phyloP scores from a whole-genome alignment of 2,797 vertebrate genomes.

The Tachyglossus aculeatus region DNA sequence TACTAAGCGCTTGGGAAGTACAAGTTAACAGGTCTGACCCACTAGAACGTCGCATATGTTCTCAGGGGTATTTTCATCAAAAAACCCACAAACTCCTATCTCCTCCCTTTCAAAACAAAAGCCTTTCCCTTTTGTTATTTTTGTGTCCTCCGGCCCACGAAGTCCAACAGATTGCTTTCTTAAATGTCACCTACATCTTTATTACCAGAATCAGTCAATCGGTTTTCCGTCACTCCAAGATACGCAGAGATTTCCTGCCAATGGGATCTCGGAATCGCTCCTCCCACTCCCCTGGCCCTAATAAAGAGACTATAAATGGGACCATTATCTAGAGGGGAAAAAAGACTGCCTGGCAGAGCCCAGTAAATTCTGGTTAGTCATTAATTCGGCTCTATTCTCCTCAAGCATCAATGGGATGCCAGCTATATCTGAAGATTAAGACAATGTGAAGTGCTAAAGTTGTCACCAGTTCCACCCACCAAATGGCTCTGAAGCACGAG shows the following conservation, averaged over 20 bases:
- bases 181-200: too few relatives aligned
- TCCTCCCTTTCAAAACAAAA: too few relatives aligned
- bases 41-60: too few relatives aligned
- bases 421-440: slow-evolving; percentile 45
- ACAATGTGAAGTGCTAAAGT: slow-evolving; percentile 54
- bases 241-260: neutral
- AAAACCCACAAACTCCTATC: too few relatives aligned
- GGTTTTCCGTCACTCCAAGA: too few relatives aligned
- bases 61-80: too few relatives aligned
- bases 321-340: neutral
- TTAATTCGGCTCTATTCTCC: slow-evolving; percentile 47
- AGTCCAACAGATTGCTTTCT: too few relatives aligned
- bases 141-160: too few relatives aligned
- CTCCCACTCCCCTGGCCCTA: neutral
- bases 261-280: slow-evolving; percentile 6
- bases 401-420: slow-evolving; percentile 37
- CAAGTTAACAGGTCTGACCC: too few relatives aligned
- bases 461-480: slow-evolving; percentile 10
- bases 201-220: too few relatives aligned
- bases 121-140: too few relatives aligned
- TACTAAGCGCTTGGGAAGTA: too few relatives aligned
- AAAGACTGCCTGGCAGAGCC: slow-evolving; percentile 17
- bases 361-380: slow-evolving; percentile 31
- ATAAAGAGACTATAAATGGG: slow-evolving; percentile 30
- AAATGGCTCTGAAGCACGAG: neutral